Conservation (phyloP, 2,888 invertebrate species). For the Cantharis rustica region DNA sequence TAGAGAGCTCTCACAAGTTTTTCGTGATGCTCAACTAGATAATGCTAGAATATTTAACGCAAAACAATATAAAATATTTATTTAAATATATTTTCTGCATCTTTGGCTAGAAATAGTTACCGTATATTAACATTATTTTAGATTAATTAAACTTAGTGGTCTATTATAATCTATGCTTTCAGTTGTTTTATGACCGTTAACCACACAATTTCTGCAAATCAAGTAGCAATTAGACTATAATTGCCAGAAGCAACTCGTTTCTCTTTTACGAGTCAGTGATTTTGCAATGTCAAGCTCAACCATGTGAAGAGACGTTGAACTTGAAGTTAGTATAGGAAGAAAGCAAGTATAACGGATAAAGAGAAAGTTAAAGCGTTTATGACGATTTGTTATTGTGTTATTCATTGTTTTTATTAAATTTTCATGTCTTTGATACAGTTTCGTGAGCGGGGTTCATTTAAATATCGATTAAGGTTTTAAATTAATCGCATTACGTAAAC, state of each 20-base stretch:
- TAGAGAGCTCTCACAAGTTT: too few species aligned
- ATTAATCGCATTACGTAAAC: background rate
- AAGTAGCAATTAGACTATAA: conserved; percentile 23
- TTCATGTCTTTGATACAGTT: background rate
- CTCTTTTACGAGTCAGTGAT: conserved; percentile 37
- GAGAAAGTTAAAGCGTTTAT: conserved; percentile 20
- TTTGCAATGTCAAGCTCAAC: conserved; percentile 41
- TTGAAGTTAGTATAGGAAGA: conserved; percentile 27
- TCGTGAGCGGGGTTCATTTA: background rate
- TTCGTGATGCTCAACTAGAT: background rate
- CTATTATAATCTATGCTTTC: conserved; percentile 8
- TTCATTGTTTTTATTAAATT: background rate
- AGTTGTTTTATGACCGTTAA: conserved; percentile 20
- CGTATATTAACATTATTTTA: background rate
- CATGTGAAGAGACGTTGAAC: conserved; percentile 37
- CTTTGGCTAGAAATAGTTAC: background rate
- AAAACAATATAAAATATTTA: background rate
- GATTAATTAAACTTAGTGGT: background rate
- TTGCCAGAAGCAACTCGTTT: conserved; percentile 23
- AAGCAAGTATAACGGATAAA: conserved; percentile 22
- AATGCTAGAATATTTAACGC: background rate
- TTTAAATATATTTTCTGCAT: background rate
- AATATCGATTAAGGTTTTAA: background rate
- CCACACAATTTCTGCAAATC: conserved; percentile 27
- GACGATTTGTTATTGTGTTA: background rate